These are phyloP conservation scores for Agrilus mali DNA, from an alignment of 2,888 invertebrate genomes.

Conservation along the genomic window DNA sequence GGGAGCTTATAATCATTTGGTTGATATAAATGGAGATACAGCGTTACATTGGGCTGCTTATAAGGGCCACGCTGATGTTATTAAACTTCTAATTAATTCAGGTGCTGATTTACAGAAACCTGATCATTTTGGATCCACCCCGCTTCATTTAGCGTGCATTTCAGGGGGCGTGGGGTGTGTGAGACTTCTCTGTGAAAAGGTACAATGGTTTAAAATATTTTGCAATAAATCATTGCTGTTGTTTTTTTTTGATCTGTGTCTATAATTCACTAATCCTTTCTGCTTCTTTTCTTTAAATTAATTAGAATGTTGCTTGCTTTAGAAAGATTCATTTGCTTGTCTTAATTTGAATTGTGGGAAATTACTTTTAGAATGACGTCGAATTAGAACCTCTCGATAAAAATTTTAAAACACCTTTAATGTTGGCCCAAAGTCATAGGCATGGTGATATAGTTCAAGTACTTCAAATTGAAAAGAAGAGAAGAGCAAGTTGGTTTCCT, in stretches of 20 bases:
- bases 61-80: slow-evolving; percentile 81
- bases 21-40: slow-evolving; percentile 87
- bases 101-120: slow-evolving; percentile 81
- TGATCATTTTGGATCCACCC: slow-evolving; percentile 87
- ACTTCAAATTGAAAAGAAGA: slow-evolving; percentile 68
- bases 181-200: slow-evolving; percentile 77
- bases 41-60: slow-evolving; percentile 92
- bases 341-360: background rate
- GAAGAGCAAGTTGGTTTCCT: slow-evolving; percentile 75
- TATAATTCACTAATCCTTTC: no score
- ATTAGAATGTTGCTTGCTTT: no score
- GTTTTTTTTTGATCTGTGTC: no score
- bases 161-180: slow-evolving; percentile 82
- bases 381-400: slow-evolving; percentile 80
- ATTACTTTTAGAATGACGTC: slow-evolving; percentile 55
- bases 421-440: slow-evolving; percentile 78
- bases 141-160: slow-evolving; percentile 78
- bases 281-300: no score
- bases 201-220: slow-evolving; percentile 20
- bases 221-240: no score
- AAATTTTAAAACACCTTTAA: slow-evolving; percentile 83
- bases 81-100: slow-evolving; percentile 77
- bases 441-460: slow-evolving; percentile 75
- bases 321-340: no score
- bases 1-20: slow-evolving; percentile 74